Evolutionary conservation across 2,113 vertebrate genomes (phyloP).

Genomic region (Anhinga rufa): DNA sequence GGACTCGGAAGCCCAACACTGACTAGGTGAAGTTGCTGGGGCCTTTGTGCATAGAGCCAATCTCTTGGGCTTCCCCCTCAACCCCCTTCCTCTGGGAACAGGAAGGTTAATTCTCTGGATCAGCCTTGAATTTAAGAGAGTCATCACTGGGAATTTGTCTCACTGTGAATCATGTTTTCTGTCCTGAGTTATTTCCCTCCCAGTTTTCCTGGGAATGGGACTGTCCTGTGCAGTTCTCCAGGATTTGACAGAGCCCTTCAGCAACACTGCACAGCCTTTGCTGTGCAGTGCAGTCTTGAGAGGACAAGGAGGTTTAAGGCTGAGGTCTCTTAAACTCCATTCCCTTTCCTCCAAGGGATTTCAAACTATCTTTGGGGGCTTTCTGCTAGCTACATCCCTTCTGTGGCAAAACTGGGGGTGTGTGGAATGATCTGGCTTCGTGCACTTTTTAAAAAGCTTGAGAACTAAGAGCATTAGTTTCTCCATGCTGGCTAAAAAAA

Average conservation of each 20-base stretch:
- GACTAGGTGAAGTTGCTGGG: neutral
- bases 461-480: conserved; percentile 64
- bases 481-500: conserved; percentile 55
- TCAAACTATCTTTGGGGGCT: neutral
- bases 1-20: neutral
- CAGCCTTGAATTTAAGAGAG: neutral
- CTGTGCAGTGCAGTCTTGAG: neutral
- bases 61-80: neutral
- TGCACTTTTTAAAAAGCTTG: conserved; percentile 56
- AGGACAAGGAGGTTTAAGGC: neutral
- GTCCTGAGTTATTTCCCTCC: neutral
- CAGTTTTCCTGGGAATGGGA: neutral
- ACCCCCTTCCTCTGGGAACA: neutral
- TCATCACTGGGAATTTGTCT: neutral
- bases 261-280: neutral
- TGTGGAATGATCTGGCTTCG: conserved; percentile 40
- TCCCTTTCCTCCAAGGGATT: neutral
- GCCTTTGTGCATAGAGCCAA: neutral
- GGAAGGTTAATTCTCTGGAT: neutral
- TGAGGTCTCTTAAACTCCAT: neutral
- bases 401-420: conserved; percentile 35
- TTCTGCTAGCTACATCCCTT: conserved; percentile 12
- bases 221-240: neutral
- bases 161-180: neutral
- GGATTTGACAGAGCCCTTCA: neutral